These are phyloP conservation scores for Rhagologus leucostigma DNA, from an alignment of 2,113 vertebrate species.

Conservation along the genomic window DNA sequence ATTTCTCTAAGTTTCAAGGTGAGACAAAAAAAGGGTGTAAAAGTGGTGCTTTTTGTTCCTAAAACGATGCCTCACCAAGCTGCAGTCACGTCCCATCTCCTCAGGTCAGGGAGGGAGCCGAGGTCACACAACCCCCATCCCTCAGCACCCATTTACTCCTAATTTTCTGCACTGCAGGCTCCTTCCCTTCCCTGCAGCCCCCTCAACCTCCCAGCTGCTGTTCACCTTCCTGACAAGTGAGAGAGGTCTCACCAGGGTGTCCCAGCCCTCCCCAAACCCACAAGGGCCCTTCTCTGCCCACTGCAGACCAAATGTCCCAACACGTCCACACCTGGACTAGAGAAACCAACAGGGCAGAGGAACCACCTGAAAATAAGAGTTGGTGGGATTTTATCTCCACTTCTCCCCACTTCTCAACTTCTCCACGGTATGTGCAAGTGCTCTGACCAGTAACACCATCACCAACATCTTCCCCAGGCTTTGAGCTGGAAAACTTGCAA, in stretches of 20 bases:
- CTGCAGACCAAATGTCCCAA: background rate
- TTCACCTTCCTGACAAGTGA: background rate
- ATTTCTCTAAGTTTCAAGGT: background rate
- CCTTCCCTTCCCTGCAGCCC: background rate
- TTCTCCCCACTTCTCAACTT: background rate
- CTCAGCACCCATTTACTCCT: background rate
- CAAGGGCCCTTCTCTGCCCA: background rate
- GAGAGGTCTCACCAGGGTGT: background rate
- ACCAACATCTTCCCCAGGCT: background rate
- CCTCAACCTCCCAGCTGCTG: background rate
- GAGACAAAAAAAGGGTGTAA: background rate
- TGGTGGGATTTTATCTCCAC: background rate
- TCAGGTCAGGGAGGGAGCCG: background rate
- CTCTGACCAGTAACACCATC: background rate
- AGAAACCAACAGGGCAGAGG: background rate
- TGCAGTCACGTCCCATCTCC: background rate
- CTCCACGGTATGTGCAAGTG: background rate
- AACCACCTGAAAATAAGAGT: background rate
- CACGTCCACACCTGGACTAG: background rate
- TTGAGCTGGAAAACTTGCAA: background rate
- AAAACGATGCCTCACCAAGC: rapidly evolving
- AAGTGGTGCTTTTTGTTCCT: background rate
- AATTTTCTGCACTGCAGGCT: background rate
- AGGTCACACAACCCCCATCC: background rate
- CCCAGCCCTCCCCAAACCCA: background rate